These are phyloP conservation scores for Nesogale talazaci DNA, from an alignment of 2,113 vertebrate species.

Conservation along the genomic window DNA sequence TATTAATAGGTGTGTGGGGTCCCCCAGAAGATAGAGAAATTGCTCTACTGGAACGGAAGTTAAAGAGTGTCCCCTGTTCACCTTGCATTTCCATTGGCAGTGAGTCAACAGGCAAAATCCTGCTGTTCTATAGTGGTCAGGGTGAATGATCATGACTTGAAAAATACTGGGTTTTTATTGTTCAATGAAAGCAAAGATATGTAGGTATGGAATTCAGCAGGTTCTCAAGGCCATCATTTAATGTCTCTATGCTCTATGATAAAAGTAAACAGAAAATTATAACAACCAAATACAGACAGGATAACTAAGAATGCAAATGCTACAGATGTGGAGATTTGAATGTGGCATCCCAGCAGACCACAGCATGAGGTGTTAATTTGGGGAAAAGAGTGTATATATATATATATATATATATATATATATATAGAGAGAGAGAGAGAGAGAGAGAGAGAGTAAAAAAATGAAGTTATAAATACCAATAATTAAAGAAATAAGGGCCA, in stretches of 20 bases:
- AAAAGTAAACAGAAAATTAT: conserved; percentile 30
- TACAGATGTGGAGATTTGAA: background rate
- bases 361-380: background rate
- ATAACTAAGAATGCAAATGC: background rate
- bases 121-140: too few species aligned
- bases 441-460: too few species aligned
- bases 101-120: background rate
- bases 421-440: too few species aligned
- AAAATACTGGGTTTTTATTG: background rate
- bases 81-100: background rate
- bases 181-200: background rate
- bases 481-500: background rate
- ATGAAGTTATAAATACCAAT: background rate
- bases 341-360: background rate
- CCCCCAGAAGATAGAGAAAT: background rate
- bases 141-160: background rate
- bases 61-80: background rate
- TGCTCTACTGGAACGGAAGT: background rate
- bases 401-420: too few species aligned
- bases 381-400: background rate
- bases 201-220: background rate
- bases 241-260: background rate
- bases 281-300: background rate
- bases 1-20: background rate
- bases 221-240: background rate